Evolutionary conservation across 2,888 invertebrate species (phyloP).

Genomic region (Zelleria hepariella): DNA sequence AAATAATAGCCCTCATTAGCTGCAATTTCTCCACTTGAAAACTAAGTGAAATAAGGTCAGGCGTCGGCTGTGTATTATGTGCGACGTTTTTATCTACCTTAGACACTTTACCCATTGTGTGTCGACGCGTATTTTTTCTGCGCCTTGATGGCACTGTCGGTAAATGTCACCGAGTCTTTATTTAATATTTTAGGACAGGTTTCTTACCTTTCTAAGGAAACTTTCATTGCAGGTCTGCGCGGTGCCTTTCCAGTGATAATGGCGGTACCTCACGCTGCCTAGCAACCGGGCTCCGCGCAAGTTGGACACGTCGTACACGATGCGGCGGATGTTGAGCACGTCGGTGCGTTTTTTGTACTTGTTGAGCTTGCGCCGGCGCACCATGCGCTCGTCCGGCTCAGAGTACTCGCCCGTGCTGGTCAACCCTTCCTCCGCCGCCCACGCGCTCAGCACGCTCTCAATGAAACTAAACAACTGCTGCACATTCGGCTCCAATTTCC

Average conservation of each 20-base stretch:
- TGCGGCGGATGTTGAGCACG: constrained; percentile 76
- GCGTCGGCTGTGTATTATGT: constrained; percentile 45
- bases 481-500: constrained; percentile 80
- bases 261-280: constrained; percentile 80
- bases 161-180: not conserved
- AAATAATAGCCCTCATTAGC: constrained; percentile 66
- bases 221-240: constrained; percentile 90
- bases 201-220: constrained; percentile 87
- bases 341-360: constrained; percentile 77
- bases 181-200: not conserved
- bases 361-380: constrained; percentile 72
- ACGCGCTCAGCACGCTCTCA: constrained; percentile 83
- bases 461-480: constrained; percentile 87
- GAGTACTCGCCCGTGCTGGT: constrained; percentile 82
- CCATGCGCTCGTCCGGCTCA: constrained; percentile 79
- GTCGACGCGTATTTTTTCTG: not conserved
- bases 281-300: constrained; percentile 76
- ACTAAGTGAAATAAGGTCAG: constrained; percentile 59
- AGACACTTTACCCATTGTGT: constrained; percentile 27
- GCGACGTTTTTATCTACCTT: constrained; percentile 28
- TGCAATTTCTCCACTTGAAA: constrained; percentile 57
- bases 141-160: not conserved
- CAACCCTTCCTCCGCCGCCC: constrained; percentile 81
- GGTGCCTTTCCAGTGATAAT: constrained; percentile 88
- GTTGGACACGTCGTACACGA: constrained; percentile 80